These are phyloP conservation scores for Salvelinus sp. DNA, from an alignment of 2,113 vertebrate genomes.

Conservation along the genomic window DNA sequence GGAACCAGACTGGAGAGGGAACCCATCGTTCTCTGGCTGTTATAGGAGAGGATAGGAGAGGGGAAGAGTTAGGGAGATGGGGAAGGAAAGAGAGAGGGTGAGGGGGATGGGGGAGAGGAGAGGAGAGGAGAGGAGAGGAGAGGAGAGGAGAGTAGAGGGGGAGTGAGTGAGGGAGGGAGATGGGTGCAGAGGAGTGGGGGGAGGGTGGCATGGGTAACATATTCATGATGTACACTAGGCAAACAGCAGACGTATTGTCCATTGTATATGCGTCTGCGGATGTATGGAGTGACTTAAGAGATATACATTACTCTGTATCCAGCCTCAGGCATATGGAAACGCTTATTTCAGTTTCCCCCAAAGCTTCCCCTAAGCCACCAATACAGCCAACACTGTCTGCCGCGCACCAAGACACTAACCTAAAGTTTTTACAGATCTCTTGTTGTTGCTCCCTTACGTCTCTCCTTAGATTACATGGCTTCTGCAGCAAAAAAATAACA, in stretches of 20 bases:
- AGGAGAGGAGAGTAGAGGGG: conserved; percentile 11
- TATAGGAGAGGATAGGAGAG: background rate
- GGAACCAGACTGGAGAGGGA: conserved; percentile 43
- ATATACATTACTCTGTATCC: conserved; percentile 69
- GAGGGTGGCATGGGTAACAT: conserved; percentile 47
- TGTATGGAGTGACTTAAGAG: conserved; percentile 63
- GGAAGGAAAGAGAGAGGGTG: too few relatives aligned
- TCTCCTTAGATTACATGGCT: conserved; percentile 59
- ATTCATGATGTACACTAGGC: conserved; percentile 72
- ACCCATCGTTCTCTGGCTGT: background rate
- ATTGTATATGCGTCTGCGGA: conserved; percentile 69
- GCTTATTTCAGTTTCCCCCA: conserved; percentile 66
- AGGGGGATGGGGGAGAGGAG: conserved; percentile 15
- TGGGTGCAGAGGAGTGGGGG: background rate
- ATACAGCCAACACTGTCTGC: conserved; percentile 66
- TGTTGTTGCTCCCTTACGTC: conserved; percentile 63
- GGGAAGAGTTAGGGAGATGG: too few relatives aligned
- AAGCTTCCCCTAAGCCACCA: conserved; percentile 61
- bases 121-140: conserved; percentile 18
- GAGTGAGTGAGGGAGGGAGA: conserved; percentile 49
- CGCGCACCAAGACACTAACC: conserved; percentile 65
- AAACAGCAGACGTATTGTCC: conserved; percentile 76
- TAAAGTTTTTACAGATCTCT: conserved; percentile 68
- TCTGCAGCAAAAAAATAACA: conserved; percentile 58
- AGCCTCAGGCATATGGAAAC: conserved; percentile 72